Base-by-base conservation (phyloP, 2,113 vertebrate species). In the Centropristis striata region DNA sequence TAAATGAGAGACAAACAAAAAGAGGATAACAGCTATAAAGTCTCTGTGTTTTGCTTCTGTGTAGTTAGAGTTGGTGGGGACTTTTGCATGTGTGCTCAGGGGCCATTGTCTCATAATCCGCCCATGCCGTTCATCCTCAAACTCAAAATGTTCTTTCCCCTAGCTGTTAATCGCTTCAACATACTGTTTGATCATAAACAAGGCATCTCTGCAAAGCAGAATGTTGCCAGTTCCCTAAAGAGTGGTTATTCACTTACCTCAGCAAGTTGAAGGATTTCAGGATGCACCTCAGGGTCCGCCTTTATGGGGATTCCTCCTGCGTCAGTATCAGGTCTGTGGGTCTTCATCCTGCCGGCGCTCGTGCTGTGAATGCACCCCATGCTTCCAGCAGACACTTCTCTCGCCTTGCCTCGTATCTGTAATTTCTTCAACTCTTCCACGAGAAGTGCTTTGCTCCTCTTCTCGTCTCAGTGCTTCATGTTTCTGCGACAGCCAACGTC, bases 291-390 rank as follows among this genome's bases (percentile, higher is more conserved):
- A 3, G 80, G 73, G 2, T 88, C 76, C 13, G 41, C 46, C 55
- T 86, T 78, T 8, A 57, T 9, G 27, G 55, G 75, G 67, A 71
- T 74, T 25, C 75, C 89, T 72, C 50, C 75, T 15, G 75, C 1
- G 20, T 88, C 84, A 55, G 39, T 11, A 12, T 80, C 83, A 20
- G 44, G 46, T 55, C 57, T 65, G 0, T 28, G 72, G 47, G 75
- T 84, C 83, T 85, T 87, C 42, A 76, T 74, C 66, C 60, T 20
- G 21, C 80, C 50, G 5, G 47, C n/a, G 28, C 75, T 41, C 0
- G 53, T 79, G 75, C 92, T 94, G 65, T 92, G 91, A 81, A 93
- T 42, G 73, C 94, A 94, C 27, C 94, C 94, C 94, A 95, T 95
- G n/a, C 49, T 88, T 84, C 66, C 82, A 51, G 71, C 47, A 15